phyloP scores from a whole-genome alignment of 1,140 invertebrate species.

The Marisa cornuarietis region DNA sequence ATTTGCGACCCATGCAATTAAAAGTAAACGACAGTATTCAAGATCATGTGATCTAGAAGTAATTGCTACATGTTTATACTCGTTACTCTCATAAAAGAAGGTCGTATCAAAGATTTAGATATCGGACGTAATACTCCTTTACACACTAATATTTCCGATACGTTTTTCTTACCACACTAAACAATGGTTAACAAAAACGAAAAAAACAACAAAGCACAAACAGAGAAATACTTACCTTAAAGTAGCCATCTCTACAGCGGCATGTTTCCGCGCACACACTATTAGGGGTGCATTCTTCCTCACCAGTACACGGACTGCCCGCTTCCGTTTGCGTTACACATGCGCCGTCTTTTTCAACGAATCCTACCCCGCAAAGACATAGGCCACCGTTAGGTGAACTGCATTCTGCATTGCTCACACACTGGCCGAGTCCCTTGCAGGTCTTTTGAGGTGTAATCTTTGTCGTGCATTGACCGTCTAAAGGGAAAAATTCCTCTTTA shows the following conservation, averaged over 20 bases:
- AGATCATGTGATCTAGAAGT: too few relatives aligned
- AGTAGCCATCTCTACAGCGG: background rate
- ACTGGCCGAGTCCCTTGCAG: constrained; percentile 26
- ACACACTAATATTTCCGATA: too few relatives aligned
- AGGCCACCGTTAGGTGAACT: constrained; percentile 12
- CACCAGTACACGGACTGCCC: constrained; percentile 14
- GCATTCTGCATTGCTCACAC: constrained; percentile 30
- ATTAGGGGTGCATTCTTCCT: constrained; percentile 25
- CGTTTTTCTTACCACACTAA: too few relatives aligned
- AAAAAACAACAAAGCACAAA: too few relatives aligned
- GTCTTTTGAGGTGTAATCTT: constrained; percentile 11
- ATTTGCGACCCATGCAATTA: too few relatives aligned
- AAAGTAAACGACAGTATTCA: too few relatives aligned
- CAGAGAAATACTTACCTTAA: constrained; percentile 1
- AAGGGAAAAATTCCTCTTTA: constrained; percentile 17
- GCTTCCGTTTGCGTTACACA: constrained; percentile 19
- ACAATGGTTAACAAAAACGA: too few relatives aligned
- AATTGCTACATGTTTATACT: too few relatives aligned
- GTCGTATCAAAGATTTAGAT: too few relatives aligned
- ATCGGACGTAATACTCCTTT: too few relatives aligned
- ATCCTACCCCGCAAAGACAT: constrained; percentile 14
- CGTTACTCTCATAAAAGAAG: too few relatives aligned
- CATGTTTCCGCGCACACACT: constrained; percentile 17
- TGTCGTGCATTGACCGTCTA: constrained; percentile 11
- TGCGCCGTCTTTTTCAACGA: constrained; percentile 17